Evolutionary conservation across 2,113 vertebrate genomes (phyloP).

Genomic region (Lichenostomus cassidix): DNA sequence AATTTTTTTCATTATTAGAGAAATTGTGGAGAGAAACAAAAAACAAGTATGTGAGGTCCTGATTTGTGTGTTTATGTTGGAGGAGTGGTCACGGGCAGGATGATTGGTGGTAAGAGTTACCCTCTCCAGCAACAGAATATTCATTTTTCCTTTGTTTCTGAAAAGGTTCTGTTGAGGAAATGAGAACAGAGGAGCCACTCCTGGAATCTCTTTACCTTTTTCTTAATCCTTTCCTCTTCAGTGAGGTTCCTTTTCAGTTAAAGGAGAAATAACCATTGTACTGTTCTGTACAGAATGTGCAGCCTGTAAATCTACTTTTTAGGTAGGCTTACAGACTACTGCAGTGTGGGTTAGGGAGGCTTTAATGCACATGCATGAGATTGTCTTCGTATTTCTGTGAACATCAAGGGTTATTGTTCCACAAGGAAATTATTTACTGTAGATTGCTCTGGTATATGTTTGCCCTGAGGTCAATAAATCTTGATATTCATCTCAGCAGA

Average conservation of each 20-base stretch:
- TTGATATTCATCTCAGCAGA: constrained; percentile 12
- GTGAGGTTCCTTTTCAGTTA: not conserved
- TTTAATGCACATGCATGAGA: not conserved
- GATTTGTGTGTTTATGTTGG: not conserved
- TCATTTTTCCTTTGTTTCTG: not conserved
- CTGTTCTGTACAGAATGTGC: not conserved
- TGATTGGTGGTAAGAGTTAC: not conserved
- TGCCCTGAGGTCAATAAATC: constrained; percentile 3
- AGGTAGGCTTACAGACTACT: not conserved
- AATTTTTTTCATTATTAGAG: not conserved
- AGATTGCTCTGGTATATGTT: not conserved
- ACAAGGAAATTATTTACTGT: not conserved
- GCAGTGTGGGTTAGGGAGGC: not conserved
- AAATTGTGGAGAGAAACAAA: not conserved
- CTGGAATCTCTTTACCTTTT: not conserved
- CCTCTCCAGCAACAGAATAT: not conserved
- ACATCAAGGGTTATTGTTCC: not conserved
- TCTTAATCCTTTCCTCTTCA: not conserved
- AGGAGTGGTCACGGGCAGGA: not conserved
- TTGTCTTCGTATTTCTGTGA: rapidly evolving
- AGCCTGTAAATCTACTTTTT: not conserved
- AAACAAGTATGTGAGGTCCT: not conserved
- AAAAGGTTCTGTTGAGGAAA: not conserved
- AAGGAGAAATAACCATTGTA: not conserved
- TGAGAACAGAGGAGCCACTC: not conserved